A percentile compares a stretch with the other conserved stretches of the same genome.
These are phyloP conservation scores for Mugil cephalus DNA, from an alignment of 2,113 vertebrate species.

Conservation along the genomic window DNA sequence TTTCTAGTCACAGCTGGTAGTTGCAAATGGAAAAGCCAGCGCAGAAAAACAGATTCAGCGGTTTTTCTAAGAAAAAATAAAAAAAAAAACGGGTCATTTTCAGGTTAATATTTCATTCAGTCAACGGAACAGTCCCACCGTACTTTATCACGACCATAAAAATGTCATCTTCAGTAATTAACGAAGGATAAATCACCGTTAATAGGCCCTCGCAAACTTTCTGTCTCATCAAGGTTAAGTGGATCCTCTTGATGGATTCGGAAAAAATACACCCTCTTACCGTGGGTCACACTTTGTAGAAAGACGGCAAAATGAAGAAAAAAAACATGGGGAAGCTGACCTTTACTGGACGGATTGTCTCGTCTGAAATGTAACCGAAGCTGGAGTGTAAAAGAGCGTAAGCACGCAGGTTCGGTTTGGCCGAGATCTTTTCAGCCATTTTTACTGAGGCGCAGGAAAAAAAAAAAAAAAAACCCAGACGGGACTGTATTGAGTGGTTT, in stretches of 20 bases:
- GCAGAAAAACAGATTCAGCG: no score
- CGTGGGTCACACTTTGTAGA: not conserved
- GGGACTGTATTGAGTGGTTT: not conserved
- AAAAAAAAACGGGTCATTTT: not conserved
- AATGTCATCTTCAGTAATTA: not conserved
- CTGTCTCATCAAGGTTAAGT: not conserved
- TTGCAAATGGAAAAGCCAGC: no score
- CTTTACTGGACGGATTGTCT: constrained; percentile 3
- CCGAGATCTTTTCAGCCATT: not conserved
- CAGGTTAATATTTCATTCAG: not conserved
- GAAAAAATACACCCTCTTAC: not conserved
- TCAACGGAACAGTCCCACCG: no score
- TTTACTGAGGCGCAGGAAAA: not conserved
- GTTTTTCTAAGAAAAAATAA: no score
- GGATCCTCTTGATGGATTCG: not conserved
- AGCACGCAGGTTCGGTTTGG: not conserved
- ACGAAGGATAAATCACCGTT: not conserved
- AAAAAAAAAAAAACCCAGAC: not conserved
- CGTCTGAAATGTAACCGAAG: constrained; percentile 4
- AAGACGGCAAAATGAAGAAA: not conserved
- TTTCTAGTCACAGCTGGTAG: not conserved
- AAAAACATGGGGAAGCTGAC: not conserved
- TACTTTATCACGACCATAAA: not conserved
- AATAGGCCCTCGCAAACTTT: not conserved
- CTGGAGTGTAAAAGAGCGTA: not conserved